Conservation (phyloP, 2,888 invertebrate genomes). For the Branchipolynoe longqiensis region DNA sequence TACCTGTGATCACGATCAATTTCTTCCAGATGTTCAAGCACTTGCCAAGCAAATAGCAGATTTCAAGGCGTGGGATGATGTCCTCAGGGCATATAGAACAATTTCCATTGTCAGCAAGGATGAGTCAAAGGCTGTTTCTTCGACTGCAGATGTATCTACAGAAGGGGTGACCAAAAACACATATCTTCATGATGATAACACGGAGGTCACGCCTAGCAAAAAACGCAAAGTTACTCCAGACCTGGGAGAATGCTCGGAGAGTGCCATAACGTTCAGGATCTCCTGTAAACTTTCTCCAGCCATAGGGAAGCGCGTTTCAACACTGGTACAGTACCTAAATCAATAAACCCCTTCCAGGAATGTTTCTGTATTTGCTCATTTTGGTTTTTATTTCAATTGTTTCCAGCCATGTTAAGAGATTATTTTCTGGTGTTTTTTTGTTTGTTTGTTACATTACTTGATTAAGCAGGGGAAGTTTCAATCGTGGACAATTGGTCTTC, state of each 20-base stretch:
- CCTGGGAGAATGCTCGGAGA: not conserved
- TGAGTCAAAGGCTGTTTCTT: no score
- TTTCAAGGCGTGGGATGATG: not conserved
- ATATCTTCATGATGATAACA: not conserved
- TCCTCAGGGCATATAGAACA: not conserved
- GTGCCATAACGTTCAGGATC: not conserved
- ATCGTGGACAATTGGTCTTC: no score
- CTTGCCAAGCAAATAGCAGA: constrained; percentile 13
- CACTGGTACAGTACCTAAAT: not conserved
- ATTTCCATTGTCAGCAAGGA: not conserved
- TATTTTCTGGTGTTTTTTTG: no score
- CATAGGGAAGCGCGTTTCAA: not conserved
- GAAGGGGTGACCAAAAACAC: no score
- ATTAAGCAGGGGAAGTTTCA: no score
- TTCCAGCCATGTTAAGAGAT: no score
- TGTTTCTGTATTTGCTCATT: not conserved
- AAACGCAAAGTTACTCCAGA: not conserved
- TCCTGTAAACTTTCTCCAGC: constrained; percentile 19
- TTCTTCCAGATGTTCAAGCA: not conserved
- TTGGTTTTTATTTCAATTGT: not conserved
- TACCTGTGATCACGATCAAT: no score
- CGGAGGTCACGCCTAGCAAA: not conserved
- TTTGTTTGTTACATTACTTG: no score
- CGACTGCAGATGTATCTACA: no score
- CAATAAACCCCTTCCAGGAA: not conserved